Base-by-base conservation (phyloP, 2,888 invertebrate species). In the Pimpla rufipes region DNA sequence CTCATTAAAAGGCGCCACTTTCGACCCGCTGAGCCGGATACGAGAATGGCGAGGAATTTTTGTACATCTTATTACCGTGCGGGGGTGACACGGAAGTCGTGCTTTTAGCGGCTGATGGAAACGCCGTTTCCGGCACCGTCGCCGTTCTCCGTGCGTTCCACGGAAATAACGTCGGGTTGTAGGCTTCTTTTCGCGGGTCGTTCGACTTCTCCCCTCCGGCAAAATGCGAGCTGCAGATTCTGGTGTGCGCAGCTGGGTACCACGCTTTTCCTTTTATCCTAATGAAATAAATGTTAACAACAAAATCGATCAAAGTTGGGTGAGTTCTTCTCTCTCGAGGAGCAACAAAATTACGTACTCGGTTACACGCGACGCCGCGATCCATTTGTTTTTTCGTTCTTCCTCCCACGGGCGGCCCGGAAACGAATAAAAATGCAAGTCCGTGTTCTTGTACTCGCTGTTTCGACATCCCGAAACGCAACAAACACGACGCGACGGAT, bases 201-300 rank as follows among this genome's bases (percentile, higher is more conserved):
- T 70, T 70, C 0, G 70, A 52, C 23, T 52, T 70, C 52, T 52
- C 55, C 13, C 70, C 70, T n/a, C 70, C 70, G 13, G 23, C 23
- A 37, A 70, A 70, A 47, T 70, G 70, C n/a, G 16, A 2, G 70
- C 52, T 70, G n/a, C 70, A 70, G 29, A 70, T 70, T 70, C 70
- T 47, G 13, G 47, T 18, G 11, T 70, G 5, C 11, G 6, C 11
- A 10, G 47, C 29, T 2, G 70, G 70, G 18, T 16, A 8, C 70
- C 70, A 70, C 18, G 1, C 50, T n/a, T 42, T 42, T n/a, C n/a
- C n/a, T n/a, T n/a, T n/a, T n/a, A n/a, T n/a, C n/a, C n/a, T n/a
- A n/a, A n/a, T n/a, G n/a, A n/a, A n/a, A n/a, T n/a, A n/a, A n/a
- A n/a, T n/a, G n/a, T n/a, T n/a, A n/a, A n/a, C n/a, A n/a, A n/a